Conservation (phyloP, 2,888 invertebrate genomes). For the Drosophila anomalata region DNA sequence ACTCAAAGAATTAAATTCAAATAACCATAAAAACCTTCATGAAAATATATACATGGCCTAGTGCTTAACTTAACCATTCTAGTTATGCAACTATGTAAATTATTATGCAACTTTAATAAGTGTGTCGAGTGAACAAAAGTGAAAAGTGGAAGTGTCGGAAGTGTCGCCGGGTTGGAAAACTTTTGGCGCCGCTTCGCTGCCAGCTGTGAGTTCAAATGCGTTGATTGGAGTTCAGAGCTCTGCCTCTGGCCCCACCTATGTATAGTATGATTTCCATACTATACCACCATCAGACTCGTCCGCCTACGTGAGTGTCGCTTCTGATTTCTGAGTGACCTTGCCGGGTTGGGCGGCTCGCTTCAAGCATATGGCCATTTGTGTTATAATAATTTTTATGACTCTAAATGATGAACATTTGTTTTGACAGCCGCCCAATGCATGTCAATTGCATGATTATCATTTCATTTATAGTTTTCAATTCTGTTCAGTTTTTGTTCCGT, state of each 20-base stretch:
- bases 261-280: background rate
- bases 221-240: conserved; percentile 27
- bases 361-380: conserved; percentile 39
- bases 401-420: conserved; percentile 59
- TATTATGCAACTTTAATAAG: conserved; percentile 35
- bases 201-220: conserved; percentile 15
- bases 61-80: conserved; percentile 20
- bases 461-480: conserved; percentile 24
- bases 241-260: conserved; percentile 2
- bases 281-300: conserved; percentile 7
- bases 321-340: conserved; percentile 37
- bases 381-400: conserved; percentile 50
- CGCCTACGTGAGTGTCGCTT: conserved; percentile 37
- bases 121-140: conserved; percentile 41
- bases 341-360: conserved; percentile 40
- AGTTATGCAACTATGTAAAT: conserved; percentile 29
- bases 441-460: conserved; percentile 69
- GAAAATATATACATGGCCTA: background rate
- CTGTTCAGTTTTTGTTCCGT: conserved; percentile 24
- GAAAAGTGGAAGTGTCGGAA: conserved; percentile 69
- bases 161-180: conserved; percentile 45
- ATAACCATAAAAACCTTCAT: conserved; percentile 9
- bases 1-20: background rate
- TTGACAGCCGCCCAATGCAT: conserved; percentile 59
- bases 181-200: conserved; percentile 52